These are phyloP conservation scores for Macrobrachium nipponense DNA, from an alignment of 1,140 invertebrate genomes.

Conservation along the genomic window DNA sequence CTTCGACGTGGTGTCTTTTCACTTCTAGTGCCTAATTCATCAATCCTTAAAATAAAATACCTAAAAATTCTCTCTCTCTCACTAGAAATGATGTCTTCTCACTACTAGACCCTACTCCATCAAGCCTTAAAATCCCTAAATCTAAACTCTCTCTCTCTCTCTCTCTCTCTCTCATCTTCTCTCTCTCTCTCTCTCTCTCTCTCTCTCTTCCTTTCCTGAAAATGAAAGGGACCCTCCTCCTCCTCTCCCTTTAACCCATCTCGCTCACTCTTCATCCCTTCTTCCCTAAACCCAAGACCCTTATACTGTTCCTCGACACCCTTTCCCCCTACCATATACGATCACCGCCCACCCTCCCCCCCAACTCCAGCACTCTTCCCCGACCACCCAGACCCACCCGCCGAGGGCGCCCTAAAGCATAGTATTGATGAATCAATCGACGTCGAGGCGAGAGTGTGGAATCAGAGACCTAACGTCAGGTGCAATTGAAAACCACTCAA, in stretches of 20 bases:
- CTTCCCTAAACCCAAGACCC: not conserved
- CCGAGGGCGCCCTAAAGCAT: conserved; percentile 8
- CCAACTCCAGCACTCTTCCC: not conserved
- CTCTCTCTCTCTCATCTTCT: not conserved
- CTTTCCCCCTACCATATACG: not conserved
- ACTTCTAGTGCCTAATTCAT: not conserved
- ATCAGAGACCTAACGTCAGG: not conserved
- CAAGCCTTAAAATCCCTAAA: no score
- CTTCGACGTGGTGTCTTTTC: no score
- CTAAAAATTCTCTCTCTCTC: no score
- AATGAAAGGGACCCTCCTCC: no score
- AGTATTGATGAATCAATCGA: conserved; percentile 9
- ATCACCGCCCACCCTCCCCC: not conserved
- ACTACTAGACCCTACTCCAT: no score
- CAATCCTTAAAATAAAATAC: not conserved
- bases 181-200: not conserved
- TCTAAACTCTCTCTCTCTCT: not conserved
- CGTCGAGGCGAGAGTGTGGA: not conserved
- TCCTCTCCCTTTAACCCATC: not conserved
- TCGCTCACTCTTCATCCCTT: not conserved
- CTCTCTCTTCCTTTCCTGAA: not conserved
- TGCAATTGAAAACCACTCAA: conserved; percentile 55
- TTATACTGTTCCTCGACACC: not conserved
- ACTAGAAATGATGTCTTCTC: no score
- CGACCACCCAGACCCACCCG: not conserved